Percentiles rank a stretch among this genome's conserved stretches.
phyloP scores from a whole-genome alignment of 2,888 invertebrate species.

The Aleiodes leptofemur region DNA sequence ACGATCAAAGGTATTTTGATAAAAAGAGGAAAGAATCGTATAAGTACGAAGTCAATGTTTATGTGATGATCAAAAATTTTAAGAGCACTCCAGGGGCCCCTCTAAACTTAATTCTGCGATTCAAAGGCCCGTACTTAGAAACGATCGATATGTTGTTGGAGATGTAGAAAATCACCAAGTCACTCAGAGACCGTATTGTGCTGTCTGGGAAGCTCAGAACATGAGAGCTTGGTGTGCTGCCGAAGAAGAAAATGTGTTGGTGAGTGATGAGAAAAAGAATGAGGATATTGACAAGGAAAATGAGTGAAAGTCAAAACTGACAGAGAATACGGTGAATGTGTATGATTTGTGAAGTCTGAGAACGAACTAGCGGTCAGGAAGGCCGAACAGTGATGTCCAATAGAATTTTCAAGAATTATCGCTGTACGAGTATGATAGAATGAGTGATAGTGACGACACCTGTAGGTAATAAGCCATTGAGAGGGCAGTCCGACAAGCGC shows the following conservation, averaged over 20 bases:
- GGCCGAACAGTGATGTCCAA: no score
- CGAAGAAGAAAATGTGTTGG: conserved; percentile 10
- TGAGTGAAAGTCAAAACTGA: no score
- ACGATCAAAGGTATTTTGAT: conserved; percentile 59
- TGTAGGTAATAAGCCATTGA: no score
- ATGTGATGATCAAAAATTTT: conserved; percentile 54
- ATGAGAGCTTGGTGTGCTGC: conserved; percentile 48
- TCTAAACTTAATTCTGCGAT: conserved; percentile 54
- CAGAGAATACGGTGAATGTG: no score
- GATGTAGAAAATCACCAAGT: conserved; percentile 52
- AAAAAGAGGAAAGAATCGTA: conserved; percentile 56
- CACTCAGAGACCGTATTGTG: conserved; percentile 49
- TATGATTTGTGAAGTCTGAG: no score
- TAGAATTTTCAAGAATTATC: no score
- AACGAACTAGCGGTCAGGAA: no score
- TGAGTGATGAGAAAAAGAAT: no score
- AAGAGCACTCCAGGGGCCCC: conserved; percentile 51
- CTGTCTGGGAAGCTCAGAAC: conserved; percentile 54
- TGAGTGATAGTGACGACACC: no score
- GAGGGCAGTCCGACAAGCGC: no score
- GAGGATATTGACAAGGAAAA: no score
- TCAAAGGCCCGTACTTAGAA: conserved; percentile 54
- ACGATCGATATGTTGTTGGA: conserved; percentile 54
- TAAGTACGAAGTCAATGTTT: conserved; percentile 50
- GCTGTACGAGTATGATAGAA: no score